Evolutionary conservation across 1,140 invertebrate genomes (phyloP).

Genomic region (Aphaenogaster ashmeadi): DNA sequence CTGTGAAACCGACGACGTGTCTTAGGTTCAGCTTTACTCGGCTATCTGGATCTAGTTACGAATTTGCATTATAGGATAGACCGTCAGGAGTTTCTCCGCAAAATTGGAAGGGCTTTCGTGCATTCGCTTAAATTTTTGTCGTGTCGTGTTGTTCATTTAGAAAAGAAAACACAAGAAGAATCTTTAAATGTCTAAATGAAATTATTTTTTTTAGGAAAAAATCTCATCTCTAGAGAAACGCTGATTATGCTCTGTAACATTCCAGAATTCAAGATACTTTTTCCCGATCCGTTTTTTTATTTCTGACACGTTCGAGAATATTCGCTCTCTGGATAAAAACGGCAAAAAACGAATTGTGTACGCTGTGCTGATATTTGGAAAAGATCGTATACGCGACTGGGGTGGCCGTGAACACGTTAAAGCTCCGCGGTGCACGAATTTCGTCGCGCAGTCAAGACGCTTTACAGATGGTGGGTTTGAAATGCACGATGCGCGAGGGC

Average conservation of each 20-base stretch:
- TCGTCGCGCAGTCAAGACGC: neutral
- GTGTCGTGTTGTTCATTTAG: neutral
- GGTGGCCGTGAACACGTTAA: neutral
- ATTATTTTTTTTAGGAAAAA: neutral
- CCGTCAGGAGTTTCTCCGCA: neutral
- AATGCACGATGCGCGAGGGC: neutral
- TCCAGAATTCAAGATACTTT: neutral
- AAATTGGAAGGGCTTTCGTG: slow-evolving; percentile 22
- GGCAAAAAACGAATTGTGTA: neutral
- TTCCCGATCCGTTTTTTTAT: neutral
- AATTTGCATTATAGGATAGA: slow-evolving; percentile 50
- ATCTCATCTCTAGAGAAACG: neutral
- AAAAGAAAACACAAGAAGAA: neutral
- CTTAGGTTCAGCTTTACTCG: slow-evolving; percentile 46
- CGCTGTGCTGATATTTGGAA: neutral
- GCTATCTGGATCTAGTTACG: slow-evolving; percentile 58
- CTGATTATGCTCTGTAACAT: neutral
- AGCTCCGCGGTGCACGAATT: neutral
- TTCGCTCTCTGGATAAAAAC: neutral
- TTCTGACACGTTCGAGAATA: neutral
- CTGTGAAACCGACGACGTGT: slow-evolving; percentile 38
- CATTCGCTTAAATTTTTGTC: slow-evolving; percentile 22
- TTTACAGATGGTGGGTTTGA: neutral
- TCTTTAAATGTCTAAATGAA: neutral
- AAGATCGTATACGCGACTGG: neutral